A percentile compares a stretch with the other conserved stretches of the same genome.
Conservation (phyloP, 2,797 vertebrate species). For the Melanotaenia pygmaea region DNA sequence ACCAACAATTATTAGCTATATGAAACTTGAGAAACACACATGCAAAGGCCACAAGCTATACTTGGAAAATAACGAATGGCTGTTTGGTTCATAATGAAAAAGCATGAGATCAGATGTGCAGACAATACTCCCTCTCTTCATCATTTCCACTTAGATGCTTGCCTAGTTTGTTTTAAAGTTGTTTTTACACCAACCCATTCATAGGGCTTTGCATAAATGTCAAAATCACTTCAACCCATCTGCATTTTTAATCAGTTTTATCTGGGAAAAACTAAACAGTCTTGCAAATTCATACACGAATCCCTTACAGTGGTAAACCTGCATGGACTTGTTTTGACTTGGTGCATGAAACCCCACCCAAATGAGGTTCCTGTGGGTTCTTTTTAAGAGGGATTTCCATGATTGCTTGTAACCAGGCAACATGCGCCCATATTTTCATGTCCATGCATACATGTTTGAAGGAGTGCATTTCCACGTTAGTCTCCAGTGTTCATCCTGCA, state of each 20-base stretch:
- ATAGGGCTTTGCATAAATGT: neutral
- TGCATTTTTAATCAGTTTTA: neutral
- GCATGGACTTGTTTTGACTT: conserved; percentile 33
- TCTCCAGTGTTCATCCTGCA: neutral
- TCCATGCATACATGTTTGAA: neutral
- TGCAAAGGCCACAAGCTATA: neutral
- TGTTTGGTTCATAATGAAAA: neutral
- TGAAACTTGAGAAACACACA: neutral
- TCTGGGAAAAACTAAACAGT: neutral
- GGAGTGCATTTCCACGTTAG: neutral
- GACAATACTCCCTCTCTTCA: neutral
- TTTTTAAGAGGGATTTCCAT: conserved; percentile 19
- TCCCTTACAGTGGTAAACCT: conserved; percentile 21
- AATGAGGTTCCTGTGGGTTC: conserved; percentile 38
- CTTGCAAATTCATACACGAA: neutral
- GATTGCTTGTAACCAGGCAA: conserved; percentile 9
- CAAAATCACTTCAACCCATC: neutral
- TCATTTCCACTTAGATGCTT: neutral
- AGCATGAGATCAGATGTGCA: neutral
- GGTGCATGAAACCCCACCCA: conserved; percentile 61
- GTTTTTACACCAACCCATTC: neutral
- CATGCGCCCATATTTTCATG: conserved; percentile 4
- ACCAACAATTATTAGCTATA: neutral
- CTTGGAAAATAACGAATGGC: neutral
- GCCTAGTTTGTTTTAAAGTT: conserved; percentile 3